These are phyloP conservation scores for Melipona bicolor DNA, from an alignment of 2,888 invertebrate genomes.

Conservation along the genomic window DNA sequence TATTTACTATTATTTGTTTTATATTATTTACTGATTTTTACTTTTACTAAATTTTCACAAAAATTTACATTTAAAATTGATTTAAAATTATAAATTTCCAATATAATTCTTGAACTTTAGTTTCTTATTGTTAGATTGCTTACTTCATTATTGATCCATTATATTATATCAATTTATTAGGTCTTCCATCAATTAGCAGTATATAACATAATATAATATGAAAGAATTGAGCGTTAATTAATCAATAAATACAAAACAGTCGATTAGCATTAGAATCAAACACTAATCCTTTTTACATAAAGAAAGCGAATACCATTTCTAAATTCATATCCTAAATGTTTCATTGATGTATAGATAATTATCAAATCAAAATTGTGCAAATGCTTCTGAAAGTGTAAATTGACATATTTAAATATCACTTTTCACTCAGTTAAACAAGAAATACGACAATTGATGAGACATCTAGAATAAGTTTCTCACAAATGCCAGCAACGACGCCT, in stretches of 20 bases:
- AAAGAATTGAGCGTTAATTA: neutral
- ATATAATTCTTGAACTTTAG: neutral
- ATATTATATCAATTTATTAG: neutral
- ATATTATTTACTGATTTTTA: neutral
- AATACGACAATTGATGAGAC: neutral
- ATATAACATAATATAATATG: neutral
- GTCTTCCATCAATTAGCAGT: neutral
- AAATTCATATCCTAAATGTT: neutral
- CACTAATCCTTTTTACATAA: neutral
- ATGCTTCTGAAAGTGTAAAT: conserved; percentile 58
- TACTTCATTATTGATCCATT: neutral
- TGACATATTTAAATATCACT: conserved; percentile 60
- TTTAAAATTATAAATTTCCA: neutral
- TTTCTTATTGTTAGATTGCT: neutral
- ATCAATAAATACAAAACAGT: neutral
- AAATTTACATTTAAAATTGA: neutral
- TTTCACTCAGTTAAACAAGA: conserved; percentile 12
- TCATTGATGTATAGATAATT: neutral
- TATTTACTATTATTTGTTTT: neutral
- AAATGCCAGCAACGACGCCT: conserved; percentile 43
- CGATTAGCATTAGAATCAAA: neutral
- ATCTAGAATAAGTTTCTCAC: conserved; percentile 31
- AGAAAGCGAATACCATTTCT: neutral
- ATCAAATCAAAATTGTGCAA: conserved; percentile 1
- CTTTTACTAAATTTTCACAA: accelerated